Evolutionary conservation across 2,113 vertebrate species (phyloP), one percentile per base, ranked within the genome.

Genomic region (Leptocoma aspasia): DNA sequence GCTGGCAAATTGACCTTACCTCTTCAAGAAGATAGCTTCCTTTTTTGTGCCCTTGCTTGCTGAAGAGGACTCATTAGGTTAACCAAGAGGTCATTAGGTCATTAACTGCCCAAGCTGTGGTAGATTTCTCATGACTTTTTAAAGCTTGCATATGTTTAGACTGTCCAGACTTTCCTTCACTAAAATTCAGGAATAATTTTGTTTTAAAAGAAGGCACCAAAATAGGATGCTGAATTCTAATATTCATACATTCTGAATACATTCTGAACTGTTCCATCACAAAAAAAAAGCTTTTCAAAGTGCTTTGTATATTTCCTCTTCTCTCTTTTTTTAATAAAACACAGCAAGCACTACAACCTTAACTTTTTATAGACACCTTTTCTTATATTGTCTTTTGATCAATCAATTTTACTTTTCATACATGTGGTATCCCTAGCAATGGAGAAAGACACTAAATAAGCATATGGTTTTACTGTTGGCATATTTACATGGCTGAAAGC

Each of bases 31-130:
- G 73, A 87, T 7, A 92, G 8, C 56, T 71, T 84, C 68, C 35
- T 82, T 64, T 80, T 77, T 15, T 70, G 45, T 63, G 71, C 30
- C 37, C n/a, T 57, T 80, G 63, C 50, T 72, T 81, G 42, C 42
- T 73, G 75, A 92, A 87, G 71, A 91, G 28, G 63, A 80, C 76
- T 95, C 82, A 92, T 80, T 82, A 95, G 50, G 35, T 92, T 80
- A 94, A 83, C 53, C 37, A 82, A 61, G 59, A 94, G 85, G 92
- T 93, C 88, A 90, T 44, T 41, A 87, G 86, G 82, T 95, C 92
- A 82, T 77, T 86, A 96, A 94, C 70, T 77, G 85, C 37, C 79
- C 42, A 72, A 65, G 50, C 27, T 69, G 26, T 28, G 42, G 37
- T 72, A 80, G 45, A 65, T 90, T 94, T 96, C 85, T 79, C 75